These are phyloP conservation scores for Nebria brevicollis DNA, from an alignment of 2,888 invertebrate genomes.

Conservation along the genomic window DNA sequence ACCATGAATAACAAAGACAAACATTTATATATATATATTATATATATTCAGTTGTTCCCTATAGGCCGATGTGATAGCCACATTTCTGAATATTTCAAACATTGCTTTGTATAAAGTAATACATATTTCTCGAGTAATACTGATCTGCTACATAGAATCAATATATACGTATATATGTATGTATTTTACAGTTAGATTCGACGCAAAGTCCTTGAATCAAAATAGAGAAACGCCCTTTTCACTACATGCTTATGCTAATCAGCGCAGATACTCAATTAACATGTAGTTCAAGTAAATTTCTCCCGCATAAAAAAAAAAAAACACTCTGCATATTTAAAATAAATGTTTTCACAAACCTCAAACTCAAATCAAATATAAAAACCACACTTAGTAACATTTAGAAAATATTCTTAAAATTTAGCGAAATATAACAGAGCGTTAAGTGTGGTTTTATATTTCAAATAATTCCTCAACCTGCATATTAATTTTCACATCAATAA, in stretches of 20 bases:
- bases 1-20: background rate
- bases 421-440: background rate
- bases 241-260: constrained; percentile 36
- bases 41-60: background rate
- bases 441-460: background rate
- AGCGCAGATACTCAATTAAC: constrained; percentile 27
- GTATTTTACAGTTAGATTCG: constrained; percentile 16
- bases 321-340: background rate
- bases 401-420: too few species aligned
- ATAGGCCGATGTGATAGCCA: background rate
- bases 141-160: background rate
- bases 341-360: background rate
- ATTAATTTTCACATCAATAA: background rate
- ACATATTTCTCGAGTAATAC: background rate
- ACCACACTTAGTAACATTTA: too few species aligned
- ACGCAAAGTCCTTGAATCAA: constrained; percentile 27
- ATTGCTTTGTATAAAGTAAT: background rate
- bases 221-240: constrained; percentile 28
- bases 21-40: background rate
- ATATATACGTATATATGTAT: background rate
- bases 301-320: constrained; percentile 12
- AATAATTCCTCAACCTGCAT: too few species aligned
- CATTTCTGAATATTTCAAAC: background rate
- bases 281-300: constrained; percentile 37
- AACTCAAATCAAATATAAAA: background rate